Conservation (phyloP, 1,140 invertebrate species). For the Maconellicoccus hirsutus region DNA sequence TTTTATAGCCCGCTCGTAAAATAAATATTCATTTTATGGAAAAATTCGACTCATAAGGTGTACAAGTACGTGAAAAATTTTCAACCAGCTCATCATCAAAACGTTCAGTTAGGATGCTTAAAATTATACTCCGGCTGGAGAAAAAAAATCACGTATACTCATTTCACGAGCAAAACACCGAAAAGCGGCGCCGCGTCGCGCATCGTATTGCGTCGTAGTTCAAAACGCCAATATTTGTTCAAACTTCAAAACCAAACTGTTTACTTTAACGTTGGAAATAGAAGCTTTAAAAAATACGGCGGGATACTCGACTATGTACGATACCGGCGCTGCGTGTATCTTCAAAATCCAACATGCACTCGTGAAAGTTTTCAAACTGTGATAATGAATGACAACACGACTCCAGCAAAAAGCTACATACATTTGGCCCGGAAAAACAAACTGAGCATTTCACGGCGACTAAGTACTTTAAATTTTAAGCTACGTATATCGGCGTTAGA, state of each 20-base stretch:
- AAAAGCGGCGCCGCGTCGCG: too few species aligned
- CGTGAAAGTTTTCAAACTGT: slow-evolving; percentile 4
- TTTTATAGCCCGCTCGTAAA: not conserved
- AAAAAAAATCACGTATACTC: not conserved
- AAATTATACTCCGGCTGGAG: too few species aligned
- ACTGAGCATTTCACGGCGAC: not conserved
- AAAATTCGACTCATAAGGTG: not conserved
- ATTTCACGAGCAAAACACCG: too few species aligned
- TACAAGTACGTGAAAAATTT: not conserved
- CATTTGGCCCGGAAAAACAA: too few species aligned
- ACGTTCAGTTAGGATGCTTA: too few species aligned
- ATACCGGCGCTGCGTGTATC: not conserved
- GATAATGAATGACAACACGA: not conserved
- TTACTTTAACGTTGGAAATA: not conserved
- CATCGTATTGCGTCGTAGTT: too few species aligned
- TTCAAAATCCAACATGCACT: not conserved
- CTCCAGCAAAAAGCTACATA: not conserved
- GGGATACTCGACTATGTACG: not conserved
- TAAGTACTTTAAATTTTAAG: not conserved
- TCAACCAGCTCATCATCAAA: not conserved
- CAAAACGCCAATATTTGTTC: not conserved
- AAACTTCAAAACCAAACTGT: not conserved
- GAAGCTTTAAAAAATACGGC: not conserved
- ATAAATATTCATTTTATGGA: slow-evolving; percentile 10
- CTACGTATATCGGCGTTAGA: not conserved